These are phyloP conservation scores for Antrozous pallidus DNA, from an alignment of 2,797 vertebrate genomes.

Conservation along the genomic window DNA sequence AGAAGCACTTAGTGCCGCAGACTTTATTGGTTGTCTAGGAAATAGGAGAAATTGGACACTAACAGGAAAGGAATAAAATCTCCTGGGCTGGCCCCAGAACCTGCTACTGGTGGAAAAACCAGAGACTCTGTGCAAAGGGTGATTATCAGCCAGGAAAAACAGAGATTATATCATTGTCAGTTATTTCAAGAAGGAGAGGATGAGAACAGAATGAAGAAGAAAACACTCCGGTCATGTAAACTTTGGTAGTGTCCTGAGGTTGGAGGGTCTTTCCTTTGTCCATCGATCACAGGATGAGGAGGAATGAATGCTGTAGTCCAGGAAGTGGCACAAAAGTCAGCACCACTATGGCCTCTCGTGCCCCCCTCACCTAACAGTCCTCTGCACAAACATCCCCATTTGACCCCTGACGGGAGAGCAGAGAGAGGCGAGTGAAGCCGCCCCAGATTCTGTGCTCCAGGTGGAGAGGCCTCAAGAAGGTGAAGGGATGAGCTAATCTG, in stretches of 20 bases:
- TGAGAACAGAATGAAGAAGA: conserved; percentile 31
- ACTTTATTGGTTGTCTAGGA: conserved; percentile 7
- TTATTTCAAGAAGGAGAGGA: background rate
- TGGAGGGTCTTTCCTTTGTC: background rate
- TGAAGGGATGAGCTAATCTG: conserved; percentile 77
- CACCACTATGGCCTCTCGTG: background rate
- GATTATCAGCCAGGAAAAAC: background rate
- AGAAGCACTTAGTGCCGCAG: background rate
- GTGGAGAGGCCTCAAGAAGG: conserved; percentile 75
- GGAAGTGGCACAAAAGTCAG: conserved; percentile 14
- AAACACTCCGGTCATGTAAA: background rate
- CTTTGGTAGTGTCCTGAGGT: background rate
- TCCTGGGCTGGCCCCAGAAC: background rate
- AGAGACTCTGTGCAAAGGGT: background rate
- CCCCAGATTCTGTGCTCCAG: conserved; percentile 75
- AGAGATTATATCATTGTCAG: background rate
- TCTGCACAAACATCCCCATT: background rate
- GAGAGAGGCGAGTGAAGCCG: conserved; percentile 46
- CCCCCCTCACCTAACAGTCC: background rate
- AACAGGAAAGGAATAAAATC: background rate
- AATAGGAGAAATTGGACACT: conserved; percentile 5
- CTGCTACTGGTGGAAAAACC: conserved; percentile 3
- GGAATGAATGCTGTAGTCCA: background rate
- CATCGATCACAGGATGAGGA: background rate
- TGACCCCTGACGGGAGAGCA: conserved; percentile 59